Conservation (phyloP, 2,888 invertebrate genomes). For the Melolontha melolontha region DNA sequence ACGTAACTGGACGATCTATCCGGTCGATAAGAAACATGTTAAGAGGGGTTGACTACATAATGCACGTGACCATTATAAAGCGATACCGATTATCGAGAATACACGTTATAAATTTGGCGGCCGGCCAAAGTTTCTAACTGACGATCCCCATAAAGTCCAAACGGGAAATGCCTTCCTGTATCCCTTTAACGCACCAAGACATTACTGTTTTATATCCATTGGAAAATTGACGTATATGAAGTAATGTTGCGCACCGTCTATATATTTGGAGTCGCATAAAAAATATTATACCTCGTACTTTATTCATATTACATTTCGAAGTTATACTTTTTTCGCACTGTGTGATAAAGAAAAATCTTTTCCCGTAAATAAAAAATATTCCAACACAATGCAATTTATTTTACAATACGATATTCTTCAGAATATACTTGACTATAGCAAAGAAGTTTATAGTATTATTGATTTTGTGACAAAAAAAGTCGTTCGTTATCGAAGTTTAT, state of each 20-base stretch:
- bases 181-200: slow-evolving; percentile 3
- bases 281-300: too few relatives aligned
- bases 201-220: slow-evolving; percentile 1
- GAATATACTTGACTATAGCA: background rate
- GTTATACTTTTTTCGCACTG: background rate
- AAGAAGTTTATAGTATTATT: slow-evolving; percentile 26
- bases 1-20: slow-evolving; percentile 9
- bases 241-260: background rate
- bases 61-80: slow-evolving; percentile 28
- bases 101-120: slow-evolving; percentile 31
- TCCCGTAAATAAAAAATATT: slow-evolving; percentile 14
- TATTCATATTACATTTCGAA: too few relatives aligned
- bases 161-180: slow-evolving; percentile 6
- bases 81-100: slow-evolving; percentile 30
- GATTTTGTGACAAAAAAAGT: slow-evolving; percentile 30
- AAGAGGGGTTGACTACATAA: slow-evolving; percentile 18
- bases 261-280: background rate
- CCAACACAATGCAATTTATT: slow-evolving; percentile 3
- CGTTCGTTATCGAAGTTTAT: slow-evolving; percentile 24
- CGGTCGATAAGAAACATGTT: slow-evolving; percentile 21
- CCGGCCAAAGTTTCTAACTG: slow-evolving; percentile 13
- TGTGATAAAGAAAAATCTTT: slow-evolving; percentile 10
- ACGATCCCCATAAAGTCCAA: slow-evolving; percentile 1
- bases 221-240: slow-evolving; percentile 1
- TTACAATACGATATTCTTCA: slow-evolving; percentile 10